These are phyloP conservation scores for Zaprionus lachaisei DNA, from an alignment of 1,140 invertebrate genomes.

Conservation along the genomic window DNA sequence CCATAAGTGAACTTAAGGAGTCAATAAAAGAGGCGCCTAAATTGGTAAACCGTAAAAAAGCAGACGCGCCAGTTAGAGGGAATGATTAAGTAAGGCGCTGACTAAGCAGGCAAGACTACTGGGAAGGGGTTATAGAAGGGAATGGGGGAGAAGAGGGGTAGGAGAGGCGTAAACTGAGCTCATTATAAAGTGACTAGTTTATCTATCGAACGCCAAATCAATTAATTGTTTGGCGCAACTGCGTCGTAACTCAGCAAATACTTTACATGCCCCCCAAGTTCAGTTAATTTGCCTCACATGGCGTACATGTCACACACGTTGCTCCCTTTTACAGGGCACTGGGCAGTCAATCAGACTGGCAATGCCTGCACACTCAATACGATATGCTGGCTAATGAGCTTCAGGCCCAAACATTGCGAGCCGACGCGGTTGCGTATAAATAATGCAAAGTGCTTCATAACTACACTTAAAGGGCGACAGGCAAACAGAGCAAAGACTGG, in stretches of 20 bases:
- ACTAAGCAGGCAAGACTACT: background rate
- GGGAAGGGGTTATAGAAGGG: background rate
- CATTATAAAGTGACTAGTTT: no score
- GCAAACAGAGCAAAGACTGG: background rate
- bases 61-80: background rate
- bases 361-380: background rate
- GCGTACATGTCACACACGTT: background rate
- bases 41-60: background rate
- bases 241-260: no score
- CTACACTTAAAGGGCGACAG: constrained; percentile 30
- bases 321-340: background rate
- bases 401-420: constrained; percentile 17
- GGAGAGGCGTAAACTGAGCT: background rate
- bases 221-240: no score
- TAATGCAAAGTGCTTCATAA: constrained; percentile 73
- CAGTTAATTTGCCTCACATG: background rate
- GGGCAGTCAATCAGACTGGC: background rate
- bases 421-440: constrained; percentile 47
- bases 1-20: background rate
- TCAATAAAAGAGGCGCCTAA: background rate
- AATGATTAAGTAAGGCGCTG: background rate
- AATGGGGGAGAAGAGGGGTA: background rate
- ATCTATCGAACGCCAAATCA: no score
- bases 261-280: no score
- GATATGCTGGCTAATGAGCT: constrained; percentile 55